These are phyloP conservation scores for Ommatoiulus sabulosus DNA, from an alignment of 2,888 invertebrate genomes.

Conservation along the genomic window DNA sequence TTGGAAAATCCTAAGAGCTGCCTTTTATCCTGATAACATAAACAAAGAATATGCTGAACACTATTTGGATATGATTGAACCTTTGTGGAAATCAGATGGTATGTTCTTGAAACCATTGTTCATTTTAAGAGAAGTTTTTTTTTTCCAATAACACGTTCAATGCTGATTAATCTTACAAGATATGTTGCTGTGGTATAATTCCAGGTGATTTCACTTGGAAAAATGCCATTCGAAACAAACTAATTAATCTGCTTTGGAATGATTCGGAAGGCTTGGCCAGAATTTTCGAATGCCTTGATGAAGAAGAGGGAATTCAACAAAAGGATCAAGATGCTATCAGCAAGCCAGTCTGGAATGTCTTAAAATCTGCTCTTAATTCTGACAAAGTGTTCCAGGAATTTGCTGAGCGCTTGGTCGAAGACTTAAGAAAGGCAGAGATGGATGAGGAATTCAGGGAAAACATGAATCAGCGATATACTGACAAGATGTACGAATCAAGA, in stretches of 20 bases:
- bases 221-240: background rate
- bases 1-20: constrained; percentile 25
- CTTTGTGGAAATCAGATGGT: background rate
- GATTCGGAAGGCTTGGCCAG: background rate
- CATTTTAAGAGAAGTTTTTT: background rate
- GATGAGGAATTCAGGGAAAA: background rate
- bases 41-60: background rate
- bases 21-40: background rate
- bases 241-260: background rate
- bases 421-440: background rate
- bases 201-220: background rate
- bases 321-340: background rate
- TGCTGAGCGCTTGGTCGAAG: background rate
- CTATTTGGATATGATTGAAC: background rate
- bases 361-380: constrained; percentile 31
- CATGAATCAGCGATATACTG: background rate
- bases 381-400: background rate
- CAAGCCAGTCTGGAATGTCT: constrained; percentile 33
- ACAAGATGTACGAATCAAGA: background rate
- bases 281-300: background rate
- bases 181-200: background rate
- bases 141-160: background rate
- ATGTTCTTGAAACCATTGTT: background rate
- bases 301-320: background rate
- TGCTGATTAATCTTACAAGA: background rate